These are phyloP conservation scores for Drosophila auraria DNA, from an alignment of 1,140 invertebrate genomes.

Conservation along the genomic window DNA sequence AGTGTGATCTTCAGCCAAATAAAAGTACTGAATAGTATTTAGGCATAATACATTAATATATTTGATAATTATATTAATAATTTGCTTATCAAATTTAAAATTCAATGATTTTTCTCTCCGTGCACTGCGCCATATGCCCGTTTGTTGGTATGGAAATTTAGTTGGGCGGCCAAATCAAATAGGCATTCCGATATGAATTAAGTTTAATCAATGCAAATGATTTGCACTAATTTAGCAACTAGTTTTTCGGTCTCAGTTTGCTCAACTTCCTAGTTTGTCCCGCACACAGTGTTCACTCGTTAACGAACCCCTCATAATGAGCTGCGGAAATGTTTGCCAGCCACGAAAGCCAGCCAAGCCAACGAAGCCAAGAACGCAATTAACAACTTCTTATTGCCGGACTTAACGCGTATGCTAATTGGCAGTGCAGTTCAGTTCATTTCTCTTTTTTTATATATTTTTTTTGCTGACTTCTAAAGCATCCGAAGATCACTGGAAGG, in stretches of 20 bases:
- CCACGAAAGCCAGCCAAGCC: slow-evolving; percentile 14
- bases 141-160: slow-evolving; percentile 9
- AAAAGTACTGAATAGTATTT: no score
- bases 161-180: slow-evolving; percentile 61
- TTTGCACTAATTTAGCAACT: slow-evolving; percentile 77
- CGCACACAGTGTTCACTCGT: slow-evolving; percentile 42
- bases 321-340: slow-evolving; percentile 65
- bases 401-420: slow-evolving; percentile 60
- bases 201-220: slow-evolving; percentile 74
- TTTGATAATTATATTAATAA: no score
- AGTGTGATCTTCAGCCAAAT: no score
- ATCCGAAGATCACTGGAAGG: slow-evolving; percentile 6
- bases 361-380: slow-evolving; percentile 44
- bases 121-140: background rate
- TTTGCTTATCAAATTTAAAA: no score
- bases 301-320: slow-evolving; percentile 57
- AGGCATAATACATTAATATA: no score
- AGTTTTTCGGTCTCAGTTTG: slow-evolving; percentile 52
- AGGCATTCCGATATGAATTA: slow-evolving; percentile 70
- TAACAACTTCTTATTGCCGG: slow-evolving; percentile 63
- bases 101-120: background rate
- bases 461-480: background rate
- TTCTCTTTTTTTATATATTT: background rate
- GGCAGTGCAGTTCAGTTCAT: slow-evolving; percentile 47
- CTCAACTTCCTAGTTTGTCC: slow-evolving; percentile 34